Conservation (phyloP, 2,888 invertebrate species). For the Venusia cambrica region DNA sequence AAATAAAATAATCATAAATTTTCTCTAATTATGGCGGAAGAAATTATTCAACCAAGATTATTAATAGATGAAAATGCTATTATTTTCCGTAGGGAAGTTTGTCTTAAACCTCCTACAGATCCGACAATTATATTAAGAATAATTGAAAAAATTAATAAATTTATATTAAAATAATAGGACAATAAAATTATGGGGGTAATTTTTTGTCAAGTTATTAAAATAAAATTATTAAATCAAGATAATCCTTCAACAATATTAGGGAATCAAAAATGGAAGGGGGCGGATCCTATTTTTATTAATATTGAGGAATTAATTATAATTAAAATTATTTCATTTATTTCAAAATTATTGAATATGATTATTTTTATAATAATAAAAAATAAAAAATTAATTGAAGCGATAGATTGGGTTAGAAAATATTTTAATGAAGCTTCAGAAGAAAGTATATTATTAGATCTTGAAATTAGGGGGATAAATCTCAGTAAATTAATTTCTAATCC, state of each 20-base stretch:
- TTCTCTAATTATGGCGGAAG: conserved; percentile 65
- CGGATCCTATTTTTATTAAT: conserved; percentile 80
- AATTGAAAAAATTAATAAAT: conserved; percentile 65
- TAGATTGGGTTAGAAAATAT: conserved; percentile 82
- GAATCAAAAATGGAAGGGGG: conserved; percentile 82
- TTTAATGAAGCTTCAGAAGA: conserved; percentile 80
- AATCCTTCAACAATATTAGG: conserved; percentile 81
- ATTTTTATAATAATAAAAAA: conserved; percentile 67
- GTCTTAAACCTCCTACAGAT: conserved; percentile 75
- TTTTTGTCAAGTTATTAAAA: conserved; percentile 84
- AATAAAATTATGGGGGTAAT: conserved; percentile 81
- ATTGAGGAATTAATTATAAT: conserved; percentile 62
- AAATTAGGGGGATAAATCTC: conserved; percentile 82
- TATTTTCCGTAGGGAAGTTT: conserved; percentile 80
- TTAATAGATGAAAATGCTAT: conserved; percentile 84
- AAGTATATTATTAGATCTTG: conserved; percentile 67
- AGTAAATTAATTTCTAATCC: conserved; percentile 84
- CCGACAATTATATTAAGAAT: conserved; percentile 70
- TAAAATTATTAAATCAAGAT: conserved; percentile 77
- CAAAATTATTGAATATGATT: conserved; percentile 54
- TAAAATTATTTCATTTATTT: conserved; percentile 44
- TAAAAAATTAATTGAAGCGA: conserved; percentile 79
- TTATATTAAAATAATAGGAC: conserved; percentile 65
- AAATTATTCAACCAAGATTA: conserved; percentile 81
- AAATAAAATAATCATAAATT: conserved; percentile 70